Base-by-base conservation (phyloP, 2,888 invertebrate genomes). In the Ectemnius lituratus region DNA sequence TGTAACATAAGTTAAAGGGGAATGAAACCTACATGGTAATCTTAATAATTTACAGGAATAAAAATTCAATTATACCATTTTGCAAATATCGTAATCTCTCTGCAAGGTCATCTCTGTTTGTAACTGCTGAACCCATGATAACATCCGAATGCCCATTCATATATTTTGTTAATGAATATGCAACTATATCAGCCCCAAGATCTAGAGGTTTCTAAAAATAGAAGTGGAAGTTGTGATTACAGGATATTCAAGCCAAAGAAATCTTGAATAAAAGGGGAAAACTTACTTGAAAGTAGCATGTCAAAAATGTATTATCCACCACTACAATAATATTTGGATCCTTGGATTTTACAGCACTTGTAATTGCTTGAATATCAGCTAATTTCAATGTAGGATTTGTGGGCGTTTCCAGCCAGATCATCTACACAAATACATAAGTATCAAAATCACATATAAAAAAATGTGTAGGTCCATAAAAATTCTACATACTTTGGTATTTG, bases 131-230 rank as follows among this genome's bases (percentile, higher is more conserved):
- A 2, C 99, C 99, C 99, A 99, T 99, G 5, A 99, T 94, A 20
- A 98, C 96, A 92, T 99, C 99, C 0, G 97, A 95, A 91, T 99
- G 99, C 0, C 99, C 99, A 91, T 99, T 99, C 95, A 99, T 97
- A 89, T 99, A 99, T 91, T 99, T 99, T 0, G 98, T 98, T 67
- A 98, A 88, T 0, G 99, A 99, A 91, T 99, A 98, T 84, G 97
- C 92, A 1, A 95, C 96, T 67, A 99, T 92, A 90, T 99, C 98
- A 1, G 97, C 98, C 0, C 99, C 99, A 47, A 98, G 92, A 27
- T 95, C 94, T 67, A 99, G 91, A 0, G 99, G 99, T 73, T 95
- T 93, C 95, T 99, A 58, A 13, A 62, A 52, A 62, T 6, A 66
- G 14, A 70, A 63, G n/a, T 47, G n/a, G 0, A 52, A 59, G 0